Conservation (phyloP, 2,797 vertebrate genomes). For the Malacoctenus gilli region DNA sequence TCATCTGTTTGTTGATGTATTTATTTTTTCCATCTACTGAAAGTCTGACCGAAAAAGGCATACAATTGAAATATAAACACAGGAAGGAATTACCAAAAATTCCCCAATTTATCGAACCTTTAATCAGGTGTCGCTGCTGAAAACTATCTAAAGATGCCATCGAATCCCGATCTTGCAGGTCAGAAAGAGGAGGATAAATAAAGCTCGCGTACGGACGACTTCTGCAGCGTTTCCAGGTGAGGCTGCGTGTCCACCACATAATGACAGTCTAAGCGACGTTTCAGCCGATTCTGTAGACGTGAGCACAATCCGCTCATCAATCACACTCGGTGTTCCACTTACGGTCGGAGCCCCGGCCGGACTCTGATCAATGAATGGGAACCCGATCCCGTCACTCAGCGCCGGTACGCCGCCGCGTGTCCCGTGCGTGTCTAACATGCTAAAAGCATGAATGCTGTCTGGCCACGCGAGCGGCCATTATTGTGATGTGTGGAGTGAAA, state of each 20-base stretch:
- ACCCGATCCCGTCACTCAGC: conserved; percentile 50
- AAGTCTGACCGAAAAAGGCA: no score
- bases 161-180: no score
- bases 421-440: conserved; percentile 15
- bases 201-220: no score
- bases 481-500: conserved; percentile 29
- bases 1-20: no score
- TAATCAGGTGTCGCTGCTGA: no score
- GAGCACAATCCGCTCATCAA: conserved; percentile 36
- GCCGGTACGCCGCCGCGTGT: conserved; percentile 25
- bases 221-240: no score
- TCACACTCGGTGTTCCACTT: conserved; percentile 52
- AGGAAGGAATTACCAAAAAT: no score
- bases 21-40: no score
- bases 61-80: no score
- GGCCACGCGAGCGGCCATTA: conserved; percentile 35
- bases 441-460: conserved; percentile 49
- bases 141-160: no score
- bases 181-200: no score
- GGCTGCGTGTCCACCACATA: conserved; percentile 21
- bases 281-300: conserved; percentile 27
- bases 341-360: conserved; percentile 51
- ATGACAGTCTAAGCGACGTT: conserved; percentile 41
- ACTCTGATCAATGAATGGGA: conserved; percentile 56
- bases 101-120: no score